Evolutionary conservation across 2,888 invertebrate species (phyloP), one percentile per base, ranked within the genome.

Genomic region (Cantharis nigra): DNA sequence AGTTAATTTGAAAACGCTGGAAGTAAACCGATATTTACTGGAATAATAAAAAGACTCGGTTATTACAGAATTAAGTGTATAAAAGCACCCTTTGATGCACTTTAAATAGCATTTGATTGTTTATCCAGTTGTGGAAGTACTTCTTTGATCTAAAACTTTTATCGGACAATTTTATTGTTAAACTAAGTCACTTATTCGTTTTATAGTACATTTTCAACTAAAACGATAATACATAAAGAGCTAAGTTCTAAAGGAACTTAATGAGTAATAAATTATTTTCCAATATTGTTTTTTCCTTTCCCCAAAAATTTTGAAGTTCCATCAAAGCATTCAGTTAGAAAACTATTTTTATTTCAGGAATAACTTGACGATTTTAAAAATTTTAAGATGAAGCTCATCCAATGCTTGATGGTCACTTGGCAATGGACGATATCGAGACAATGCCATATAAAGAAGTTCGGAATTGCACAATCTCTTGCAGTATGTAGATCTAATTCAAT

Each of bases 61-160:
- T 49, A 49, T 49, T 49, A 67, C 16, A 13, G 9, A 67, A 67
- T n/a, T 67, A 67, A 67, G 65, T 67, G 20, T 23, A 26, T 67
- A n/a, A 23, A 23, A 23, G 26, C n/a, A 67, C 65, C 26, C 65
- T 67, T 64, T 64, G 64, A 64, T 64, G 18, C 20, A 67, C 65
- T 67, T 67, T 67, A 67, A 67, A 67, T 67, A 67, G 65, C 20
- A 67, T 67, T 67, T 67, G 23, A 23, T 67, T 67, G 65, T 67
- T 67, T 67, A n/a, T 13, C 23, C 49, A 49, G 49, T 49, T 49
- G 49, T 49, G 49, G 49, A 49, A 49, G 49, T 49, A 49, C 49
- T 49, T 49, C 49, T 49, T 49, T 49, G 49, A 49, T 49, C 49
- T 49, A 49, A 49, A 49, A n/a, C 49, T 49, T 49, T 49, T 49